These are phyloP conservation scores for Xyliphius kryptos DNA, from an alignment of 2,113 vertebrate species.

Conservation along the genomic window DNA sequence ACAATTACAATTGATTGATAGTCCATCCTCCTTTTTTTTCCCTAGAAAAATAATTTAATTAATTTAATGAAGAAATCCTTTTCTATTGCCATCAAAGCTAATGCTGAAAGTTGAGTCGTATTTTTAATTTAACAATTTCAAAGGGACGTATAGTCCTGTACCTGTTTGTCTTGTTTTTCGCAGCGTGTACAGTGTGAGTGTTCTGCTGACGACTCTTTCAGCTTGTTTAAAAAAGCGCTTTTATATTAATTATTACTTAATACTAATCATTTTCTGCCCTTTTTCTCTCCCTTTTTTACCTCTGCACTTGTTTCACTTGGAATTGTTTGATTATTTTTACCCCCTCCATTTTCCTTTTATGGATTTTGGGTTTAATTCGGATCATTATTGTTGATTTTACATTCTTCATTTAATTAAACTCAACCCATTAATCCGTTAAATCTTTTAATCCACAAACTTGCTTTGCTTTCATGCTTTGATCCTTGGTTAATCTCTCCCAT, in stretches of 20 bases:
- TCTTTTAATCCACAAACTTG: neutral
- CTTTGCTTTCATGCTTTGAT: neutral
- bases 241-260: neutral
- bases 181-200: too few species aligned
- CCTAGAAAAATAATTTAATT: too few species aligned
- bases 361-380: neutral
- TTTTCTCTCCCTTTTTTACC: constrained; percentile 5
- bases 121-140: too few species aligned
- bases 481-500: neutral
- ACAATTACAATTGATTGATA: too few species aligned
- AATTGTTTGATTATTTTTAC: neutral
- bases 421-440: neutral
- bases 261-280: constrained; percentile 7
- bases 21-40: too few species aligned
- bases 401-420: constrained; percentile 7
- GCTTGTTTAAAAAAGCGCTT: neutral
- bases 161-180: too few species aligned
- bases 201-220: neutral
- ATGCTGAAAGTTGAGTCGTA: too few species aligned
- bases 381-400: neutral
- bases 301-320: constrained; percentile 8
- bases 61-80: too few species aligned
- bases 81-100: too few species aligned
- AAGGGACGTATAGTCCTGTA: too few species aligned
- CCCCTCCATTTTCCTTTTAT: neutral